phyloP scores from a whole-genome alignment of 30 jellyfish, hydroid and myxozoan species.

The Cassiopea andromeda region DNA sequence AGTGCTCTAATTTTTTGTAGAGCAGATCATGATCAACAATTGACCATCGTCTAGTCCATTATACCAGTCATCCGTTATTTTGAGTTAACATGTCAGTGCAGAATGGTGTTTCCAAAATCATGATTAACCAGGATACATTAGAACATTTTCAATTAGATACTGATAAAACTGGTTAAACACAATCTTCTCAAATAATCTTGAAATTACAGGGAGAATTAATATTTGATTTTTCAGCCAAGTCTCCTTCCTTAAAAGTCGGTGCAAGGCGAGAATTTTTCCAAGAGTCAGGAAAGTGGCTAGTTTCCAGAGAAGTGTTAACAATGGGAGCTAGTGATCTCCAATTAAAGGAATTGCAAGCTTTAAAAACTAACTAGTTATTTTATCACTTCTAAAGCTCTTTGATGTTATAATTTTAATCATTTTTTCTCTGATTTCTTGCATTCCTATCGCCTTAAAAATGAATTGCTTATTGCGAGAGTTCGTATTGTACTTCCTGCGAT shows the following conservation, averaged over 20 bases:
- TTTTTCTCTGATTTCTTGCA: not conserved
- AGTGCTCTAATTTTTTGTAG: too few relatives aligned
- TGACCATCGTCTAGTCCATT: constrained; percentile 9
- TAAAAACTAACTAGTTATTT: not conserved
- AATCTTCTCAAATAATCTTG: too few relatives aligned
- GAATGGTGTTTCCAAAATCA: not conserved
- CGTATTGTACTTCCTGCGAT: constrained; percentile 6
- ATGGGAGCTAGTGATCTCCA: constrained; percentile 6
- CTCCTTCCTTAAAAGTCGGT: constrained; percentile 22
- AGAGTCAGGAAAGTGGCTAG: not conserved
- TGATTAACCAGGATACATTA: too few relatives aligned
- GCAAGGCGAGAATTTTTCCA: not conserved
- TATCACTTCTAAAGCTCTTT: not conserved
- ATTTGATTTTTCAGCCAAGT: not conserved
- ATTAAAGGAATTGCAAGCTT: too few relatives aligned
- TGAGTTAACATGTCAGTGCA: constrained; percentile 25
- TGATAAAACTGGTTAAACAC: too few relatives aligned
- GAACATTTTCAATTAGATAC: too few relatives aligned
- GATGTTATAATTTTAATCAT: not conserved
- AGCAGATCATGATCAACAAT: constrained; percentile 30
- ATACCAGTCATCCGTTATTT: not conserved
- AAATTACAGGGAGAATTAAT: not conserved
- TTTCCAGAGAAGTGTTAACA: constrained; percentile 17
- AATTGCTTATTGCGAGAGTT: not conserved
- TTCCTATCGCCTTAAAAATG: not conserved